Conservation (phyloP, 2,888 invertebrate species). For the Belgica antarctica region DNA sequence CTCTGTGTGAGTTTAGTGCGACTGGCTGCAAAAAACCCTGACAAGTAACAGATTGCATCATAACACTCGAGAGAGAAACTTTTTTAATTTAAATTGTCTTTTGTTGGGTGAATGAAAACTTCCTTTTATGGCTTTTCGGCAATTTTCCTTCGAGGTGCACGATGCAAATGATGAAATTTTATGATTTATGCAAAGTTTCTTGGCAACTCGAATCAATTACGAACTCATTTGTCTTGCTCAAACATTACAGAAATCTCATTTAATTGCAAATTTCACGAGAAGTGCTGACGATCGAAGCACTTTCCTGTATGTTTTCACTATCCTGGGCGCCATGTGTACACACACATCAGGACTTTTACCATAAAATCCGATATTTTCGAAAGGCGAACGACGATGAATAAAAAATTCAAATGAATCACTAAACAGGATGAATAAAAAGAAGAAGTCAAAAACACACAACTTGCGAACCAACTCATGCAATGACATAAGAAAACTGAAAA, state of each 20-base stretch:
- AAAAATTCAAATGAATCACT: slow-evolving; percentile 12
- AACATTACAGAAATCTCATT: background rate
- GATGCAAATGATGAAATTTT: too few species aligned
- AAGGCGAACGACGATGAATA: slow-evolving; percentile 8
- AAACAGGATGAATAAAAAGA: slow-evolving; percentile 9
- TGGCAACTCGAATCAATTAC: background rate
- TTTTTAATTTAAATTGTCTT: slow-evolving; percentile 16
- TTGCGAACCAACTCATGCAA: background rate
- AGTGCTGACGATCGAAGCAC: background rate
- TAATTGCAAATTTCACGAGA: background rate
- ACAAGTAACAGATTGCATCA: background rate
- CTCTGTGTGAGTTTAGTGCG: background rate
- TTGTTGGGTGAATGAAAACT: background rate
- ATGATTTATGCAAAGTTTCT: slow-evolving; percentile 6
- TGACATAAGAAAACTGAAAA: background rate
- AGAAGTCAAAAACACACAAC: background rate
- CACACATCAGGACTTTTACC: slow-evolving; percentile 7
- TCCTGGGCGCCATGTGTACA: background rate
- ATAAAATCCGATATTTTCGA: background rate
- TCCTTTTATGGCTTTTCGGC: background rate
- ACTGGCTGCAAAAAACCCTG: slow-evolving; percentile 1
- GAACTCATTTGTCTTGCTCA: background rate
- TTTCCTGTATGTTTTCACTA: background rate
- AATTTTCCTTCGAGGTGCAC: too few species aligned
- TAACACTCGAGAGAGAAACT: background rate